phyloP scores from a whole-genome alignment of 2,113 vertebrate genomes.

The Peromyscus leucopus region DNA sequence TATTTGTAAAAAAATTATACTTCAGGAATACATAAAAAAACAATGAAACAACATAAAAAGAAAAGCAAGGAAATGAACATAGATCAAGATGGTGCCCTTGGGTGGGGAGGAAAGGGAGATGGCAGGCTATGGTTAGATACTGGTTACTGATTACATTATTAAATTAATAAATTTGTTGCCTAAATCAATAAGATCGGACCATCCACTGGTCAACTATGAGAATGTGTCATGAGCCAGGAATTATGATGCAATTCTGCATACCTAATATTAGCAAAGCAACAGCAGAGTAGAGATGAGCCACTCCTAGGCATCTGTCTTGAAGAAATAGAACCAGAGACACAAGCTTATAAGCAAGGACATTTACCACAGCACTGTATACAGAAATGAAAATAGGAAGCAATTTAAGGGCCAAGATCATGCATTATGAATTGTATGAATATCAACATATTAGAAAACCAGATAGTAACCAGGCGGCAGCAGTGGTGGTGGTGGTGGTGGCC shows the following conservation, averaged over 20 bases:
- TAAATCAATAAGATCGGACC: slow-evolving; percentile 11
- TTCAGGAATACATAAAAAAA: neutral
- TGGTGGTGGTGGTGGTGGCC: no score
- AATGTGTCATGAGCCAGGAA: neutral
- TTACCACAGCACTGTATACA: neutral
- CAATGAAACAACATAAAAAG: neutral
- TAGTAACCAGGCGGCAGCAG: neutral
- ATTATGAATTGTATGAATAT: slow-evolving; percentile 33
- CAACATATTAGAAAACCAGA: slow-evolving; percentile 20
- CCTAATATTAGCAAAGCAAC: neutral
- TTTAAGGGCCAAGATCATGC: slow-evolving; percentile 34
- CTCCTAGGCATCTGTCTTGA: slow-evolving; percentile 39
- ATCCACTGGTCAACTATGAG: neutral
- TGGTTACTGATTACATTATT: slow-evolving; percentile 42
- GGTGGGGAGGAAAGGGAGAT: neutral
- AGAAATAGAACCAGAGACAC: neutral
- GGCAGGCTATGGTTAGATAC: neutral
- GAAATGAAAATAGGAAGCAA: slow-evolving; percentile 2
- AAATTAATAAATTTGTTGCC: slow-evolving; percentile 18
- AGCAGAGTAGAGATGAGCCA: neutral
- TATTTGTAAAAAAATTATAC: slow-evolving; percentile 51
- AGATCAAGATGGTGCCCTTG: neutral
- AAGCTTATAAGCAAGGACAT: slow-evolving; percentile 28
- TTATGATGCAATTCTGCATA: neutral
- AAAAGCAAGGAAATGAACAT: neutral